Base-by-base conservation (phyloP, 1,140 invertebrate genomes). In the Caenorhabditis inopinata region DNA sequence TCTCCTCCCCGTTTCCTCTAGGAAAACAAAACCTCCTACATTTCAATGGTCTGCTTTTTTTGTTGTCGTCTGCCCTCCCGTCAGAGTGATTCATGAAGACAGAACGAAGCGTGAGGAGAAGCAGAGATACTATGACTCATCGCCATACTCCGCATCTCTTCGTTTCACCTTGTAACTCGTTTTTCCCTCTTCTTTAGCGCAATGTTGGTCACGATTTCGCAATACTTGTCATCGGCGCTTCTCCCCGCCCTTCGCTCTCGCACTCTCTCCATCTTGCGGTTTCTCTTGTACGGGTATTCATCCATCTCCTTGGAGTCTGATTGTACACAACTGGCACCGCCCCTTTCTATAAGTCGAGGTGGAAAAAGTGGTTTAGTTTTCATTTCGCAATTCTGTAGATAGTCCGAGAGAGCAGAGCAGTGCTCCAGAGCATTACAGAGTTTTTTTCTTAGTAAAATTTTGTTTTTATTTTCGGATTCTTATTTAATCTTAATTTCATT, bases 301-400 rank as follows among this genome's bases (percentile, higher is more conserved):
- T 68, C 58, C 58, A 38, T 58, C 51, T 38, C 32, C 58, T 68
- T 68, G 58, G 58, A 68, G 58, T 68, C 32, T 68, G 21, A 68
- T 68, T 35, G 58, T 68, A 38, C 58, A 35, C 32, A 68, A 68
- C 29, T 16, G 3, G 29, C 58, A 6, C 58, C 58, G 58, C 58
- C 58, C 32, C 3, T 21, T 7, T 14, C 32, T 68, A 68, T 68
- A 68, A 68, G 25, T 38, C 58, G 58, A 68, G 29, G 58, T 68
- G 29, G 58, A 68, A 23, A 68, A 32, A 32, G 38, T 21, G 2
- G 23, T 68, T 18, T 11, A n/a, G 27, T 14, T 68, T 38, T 23
- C 14, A 68, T 68, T 68, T 68, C 58, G 58, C 58, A 68, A 68
- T 68, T 14, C 12, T 14, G 38, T 5, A 42, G 38, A 42, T 14